Evolutionary conservation across 2,113 vertebrate genomes (phyloP).

Genomic region (Procavia capensis): DNA sequence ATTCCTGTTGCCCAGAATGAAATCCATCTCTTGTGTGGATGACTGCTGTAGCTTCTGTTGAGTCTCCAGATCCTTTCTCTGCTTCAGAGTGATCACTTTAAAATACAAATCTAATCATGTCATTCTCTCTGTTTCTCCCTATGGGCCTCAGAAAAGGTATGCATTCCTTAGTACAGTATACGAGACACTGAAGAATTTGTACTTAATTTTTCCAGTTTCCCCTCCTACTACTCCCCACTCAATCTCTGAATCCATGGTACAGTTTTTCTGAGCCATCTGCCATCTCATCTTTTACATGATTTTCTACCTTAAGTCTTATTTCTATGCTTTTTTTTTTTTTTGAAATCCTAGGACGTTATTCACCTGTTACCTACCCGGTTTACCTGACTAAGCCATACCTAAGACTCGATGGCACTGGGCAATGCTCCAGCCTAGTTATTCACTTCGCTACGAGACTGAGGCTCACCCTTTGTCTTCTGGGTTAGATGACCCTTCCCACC

Average conservation of each 20-base stretch:
- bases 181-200: neutral
- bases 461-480: neutral
- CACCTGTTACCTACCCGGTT: neutral
- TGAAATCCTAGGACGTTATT: neutral
- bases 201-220: neutral
- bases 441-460: neutral
- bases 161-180: neutral
- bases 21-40: neutral
- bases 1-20: neutral
- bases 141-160: neutral
- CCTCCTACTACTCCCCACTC: neutral
- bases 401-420: too few relatives aligned
- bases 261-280: neutral
- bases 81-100: neutral
- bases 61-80: neutral
- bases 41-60: neutral
- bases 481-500: neutral
- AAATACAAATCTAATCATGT: neutral
- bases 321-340: neutral
- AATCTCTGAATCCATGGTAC: neutral
- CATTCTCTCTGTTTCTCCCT: neutral
- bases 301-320: neutral
- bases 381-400: neutral
- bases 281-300: neutral
- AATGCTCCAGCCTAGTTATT: neutral